Evolutionary conservation across 2,113 vertebrate species (phyloP).

Genomic region (Spea bombifrons): DNA sequence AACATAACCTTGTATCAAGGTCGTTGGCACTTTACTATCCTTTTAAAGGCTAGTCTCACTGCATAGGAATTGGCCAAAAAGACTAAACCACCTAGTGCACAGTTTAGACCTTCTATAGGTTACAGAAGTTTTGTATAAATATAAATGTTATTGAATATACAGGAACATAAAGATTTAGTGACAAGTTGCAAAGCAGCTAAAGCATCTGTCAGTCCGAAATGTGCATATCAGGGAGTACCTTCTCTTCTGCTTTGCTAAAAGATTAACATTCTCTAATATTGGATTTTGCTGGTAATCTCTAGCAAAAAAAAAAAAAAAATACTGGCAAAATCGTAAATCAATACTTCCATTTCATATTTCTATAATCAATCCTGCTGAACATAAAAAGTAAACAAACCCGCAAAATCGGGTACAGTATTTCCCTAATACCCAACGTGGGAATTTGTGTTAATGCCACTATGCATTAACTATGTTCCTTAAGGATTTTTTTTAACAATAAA

Average conservation of each 20-base stretch:
- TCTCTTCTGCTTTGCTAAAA: background rate
- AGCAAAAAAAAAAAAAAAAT: slow-evolving; percentile 6
- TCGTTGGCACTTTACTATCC: too few relatives aligned
- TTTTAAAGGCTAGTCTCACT: too few relatives aligned
- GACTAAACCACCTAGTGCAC: too few relatives aligned
- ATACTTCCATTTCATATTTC: background rate
- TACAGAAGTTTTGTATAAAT: too few relatives aligned
- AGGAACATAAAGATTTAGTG: too few relatives aligned
- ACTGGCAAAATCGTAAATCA: slow-evolving; percentile 22
- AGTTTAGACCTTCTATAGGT: too few relatives aligned
- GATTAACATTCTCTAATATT: background rate
- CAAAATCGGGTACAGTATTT: slow-evolving; percentile 63
- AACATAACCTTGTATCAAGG: too few relatives aligned
- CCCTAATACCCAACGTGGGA: slow-evolving; percentile 58
- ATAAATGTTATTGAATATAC: too few relatives aligned
- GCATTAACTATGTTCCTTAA: slow-evolving; percentile 63
- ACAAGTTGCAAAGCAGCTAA: too few relatives aligned
- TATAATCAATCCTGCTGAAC: slow-evolving; percentile 18
- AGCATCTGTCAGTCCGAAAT: background rate
- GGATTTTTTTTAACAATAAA: slow-evolving; percentile 58
- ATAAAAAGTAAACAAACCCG: slow-evolving; percentile 60
- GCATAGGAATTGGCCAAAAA: too few relatives aligned
- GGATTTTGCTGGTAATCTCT: background rate
- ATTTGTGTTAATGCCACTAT: slow-evolving; percentile 62
- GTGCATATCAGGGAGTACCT: background rate